Percentiles rank a stretch among this genome's conserved stretches.
These are phyloP conservation scores for Anorthoa munda DNA, from an alignment of 2,888 invertebrate genomes.

Conservation along the genomic window DNA sequence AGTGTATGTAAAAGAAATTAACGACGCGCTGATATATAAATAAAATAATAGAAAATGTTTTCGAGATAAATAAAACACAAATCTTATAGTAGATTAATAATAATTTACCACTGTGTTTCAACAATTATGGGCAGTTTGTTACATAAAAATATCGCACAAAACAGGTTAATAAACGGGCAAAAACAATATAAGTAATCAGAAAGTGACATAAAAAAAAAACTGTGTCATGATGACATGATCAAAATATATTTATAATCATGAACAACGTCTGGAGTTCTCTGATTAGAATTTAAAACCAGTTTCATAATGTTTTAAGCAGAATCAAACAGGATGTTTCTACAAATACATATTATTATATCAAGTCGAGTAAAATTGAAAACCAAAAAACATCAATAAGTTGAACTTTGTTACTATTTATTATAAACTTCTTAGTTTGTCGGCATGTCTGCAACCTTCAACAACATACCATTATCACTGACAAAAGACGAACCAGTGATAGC, in stretches of 20 bases:
- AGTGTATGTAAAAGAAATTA: too few species aligned
- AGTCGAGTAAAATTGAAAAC: too few species aligned
- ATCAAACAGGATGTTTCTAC: neutral
- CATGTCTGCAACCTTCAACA: slow-evolving; percentile 1
- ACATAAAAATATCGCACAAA: neutral
- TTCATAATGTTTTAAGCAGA: neutral
- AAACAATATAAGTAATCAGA: neutral
- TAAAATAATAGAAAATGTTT: too few species aligned
- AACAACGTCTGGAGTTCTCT: neutral
- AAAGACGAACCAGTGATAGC: slow-evolving; percentile 66
- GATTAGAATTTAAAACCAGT: neutral
- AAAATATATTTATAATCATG: neutral
- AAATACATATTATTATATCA: too few species aligned
- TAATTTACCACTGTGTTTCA: neutral
- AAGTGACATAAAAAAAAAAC: neutral
- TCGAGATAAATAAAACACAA: neutral
- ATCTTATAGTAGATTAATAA: neutral
- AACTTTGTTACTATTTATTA: neutral
- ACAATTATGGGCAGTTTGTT: neutral
- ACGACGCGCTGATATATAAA: too few species aligned
- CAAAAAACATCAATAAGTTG: neutral
- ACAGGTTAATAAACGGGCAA: neutral
- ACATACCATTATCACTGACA: slow-evolving; percentile 53
- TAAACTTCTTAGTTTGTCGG: neutral
- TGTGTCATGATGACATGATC: slow-evolving; percentile 5